A percentile compares a stretch with the other conserved stretches of the same genome.
Conservation (phyloP, 2,113 vertebrate genomes). For the Ptilorrhoa leucosticta region DNA sequence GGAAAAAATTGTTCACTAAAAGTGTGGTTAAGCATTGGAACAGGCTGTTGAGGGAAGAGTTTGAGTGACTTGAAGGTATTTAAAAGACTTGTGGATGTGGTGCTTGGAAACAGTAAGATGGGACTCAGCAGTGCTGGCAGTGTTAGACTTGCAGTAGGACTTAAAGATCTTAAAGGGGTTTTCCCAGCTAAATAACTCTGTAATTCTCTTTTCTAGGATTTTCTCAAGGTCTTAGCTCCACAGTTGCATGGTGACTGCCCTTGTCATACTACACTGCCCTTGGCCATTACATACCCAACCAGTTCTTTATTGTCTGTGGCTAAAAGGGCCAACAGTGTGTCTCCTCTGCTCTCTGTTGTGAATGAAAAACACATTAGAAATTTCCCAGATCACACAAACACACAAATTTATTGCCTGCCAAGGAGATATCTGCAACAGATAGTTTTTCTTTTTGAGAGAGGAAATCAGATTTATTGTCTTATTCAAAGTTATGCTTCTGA, state of each 20-base stretch:
- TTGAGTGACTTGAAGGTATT: background rate
- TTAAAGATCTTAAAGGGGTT: background rate
- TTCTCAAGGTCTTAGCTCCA: background rate
- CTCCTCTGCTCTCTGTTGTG: background rate
- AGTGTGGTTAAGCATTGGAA: background rate
- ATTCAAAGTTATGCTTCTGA: background rate
- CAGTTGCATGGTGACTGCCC: background rate
- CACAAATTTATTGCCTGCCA: background rate
- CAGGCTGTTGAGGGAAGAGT: background rate
- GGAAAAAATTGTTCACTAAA: background rate
- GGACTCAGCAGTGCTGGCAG: no score
- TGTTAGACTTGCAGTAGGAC: background rate
- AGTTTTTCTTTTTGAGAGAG: background rate
- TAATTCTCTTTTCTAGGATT: background rate
- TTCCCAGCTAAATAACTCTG: background rate
- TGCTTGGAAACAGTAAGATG: background rate
- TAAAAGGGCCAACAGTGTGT: background rate
- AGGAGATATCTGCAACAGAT: background rate
- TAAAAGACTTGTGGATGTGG: background rate
- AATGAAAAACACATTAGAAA: background rate
- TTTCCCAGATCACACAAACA: background rate
- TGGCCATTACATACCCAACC: background rate
- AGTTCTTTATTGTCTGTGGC: background rate
- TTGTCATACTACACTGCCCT: background rate
- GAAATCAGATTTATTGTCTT: background rate